Evolutionary conservation across 2,113 vertebrate species (phyloP), one percentile per base, ranked within the genome.

Genomic region (Vidua chalybeata): DNA sequence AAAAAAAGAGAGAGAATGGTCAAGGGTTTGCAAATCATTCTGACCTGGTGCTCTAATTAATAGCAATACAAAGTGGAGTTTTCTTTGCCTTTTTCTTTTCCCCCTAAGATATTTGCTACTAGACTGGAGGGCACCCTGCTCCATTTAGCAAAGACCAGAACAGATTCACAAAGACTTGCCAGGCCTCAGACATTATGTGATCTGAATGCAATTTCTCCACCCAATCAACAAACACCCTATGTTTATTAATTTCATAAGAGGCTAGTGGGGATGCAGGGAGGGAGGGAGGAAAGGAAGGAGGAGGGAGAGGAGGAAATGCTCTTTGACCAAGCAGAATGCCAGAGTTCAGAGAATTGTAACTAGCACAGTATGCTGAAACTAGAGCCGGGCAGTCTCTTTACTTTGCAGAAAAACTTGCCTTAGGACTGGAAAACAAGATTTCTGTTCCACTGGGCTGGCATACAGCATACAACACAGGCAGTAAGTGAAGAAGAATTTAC

Each of bases 161-260:
- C 61, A 94, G 52, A 80, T 67, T 81, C 82, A 80, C 49, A 62
- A 54, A 82, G 67, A 43, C 63, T 87, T 92, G 85, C 79, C 76
- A 92, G 93, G 92, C 80, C 68, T 90, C 90, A 96, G 92, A 89
- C 83, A 27, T 93, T 86, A 94, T 94, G 92, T 81, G 90, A 96
- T 88, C 83, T 79, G 83, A 96, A 96, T 78, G 79, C 37, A 95
- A 95, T 95, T 97, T 94, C 49, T 93, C 93, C 80, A 89, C 72
- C n/a, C 88, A 87, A 64, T 90, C 92, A 96, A 94, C 66, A 90
- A 96, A 78, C 87, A 94, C 61, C 71, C 55, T 81, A 72, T 89
- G 92, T 93, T 94, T 95, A 97, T 89, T 96, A 84, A 92, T 94
- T 95, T 94, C 93, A 43, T 63, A 86, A 92, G 76, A 95, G 28